Evolutionary conservation across 2,797 vertebrate genomes (phyloP), one percentile per base, ranked within the genome.

Genomic region (Poeciliopsis turneri): DNA sequence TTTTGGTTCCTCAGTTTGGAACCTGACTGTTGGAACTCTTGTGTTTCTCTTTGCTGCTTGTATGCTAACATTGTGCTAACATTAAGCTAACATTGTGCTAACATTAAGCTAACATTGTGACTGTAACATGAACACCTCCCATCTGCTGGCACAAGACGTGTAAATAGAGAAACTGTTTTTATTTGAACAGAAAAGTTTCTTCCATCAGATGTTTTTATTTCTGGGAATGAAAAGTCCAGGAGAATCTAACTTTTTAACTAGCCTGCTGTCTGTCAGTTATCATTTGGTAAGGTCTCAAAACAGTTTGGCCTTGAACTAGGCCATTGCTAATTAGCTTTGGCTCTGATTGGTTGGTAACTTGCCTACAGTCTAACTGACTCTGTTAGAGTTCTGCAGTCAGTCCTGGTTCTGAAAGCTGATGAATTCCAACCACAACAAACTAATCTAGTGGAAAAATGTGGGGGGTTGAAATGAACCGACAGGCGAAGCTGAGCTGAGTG

Each of bases 1-100:
- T 41, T 51, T 47, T 53, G 2, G 69, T 78, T 76, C 80, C 70
- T 11, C 85, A 86, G 9, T 66, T 39, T 66, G 3, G 16, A 39
- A 76, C 72, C 64, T 15, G 88, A 91, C 90, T 89, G 90, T 92
- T 91, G 86, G 74, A 77, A 59, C 55, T 78, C 45, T 64, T 13
- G 72, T 53, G 77, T 18, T 86, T 33, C 73, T 8, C 79, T 87
- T 72, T 49, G 77, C 79, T 10, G 23, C 41, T 72, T 0, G 47
- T 47, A 0, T 8, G 39, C 39, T 41, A 41, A 41, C 39, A 8
- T 41, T 41, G 39, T 64, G 43, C 15, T 18, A 36, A 36, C 59
- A 36, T 33, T 33, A 30, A 9, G 59, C 45, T 46, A 4, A 46
- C 0, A 46, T 46, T 46, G 0, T 4, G 45, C 45, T 15, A 46